A percentile compares a stretch with the other conserved stretches of the same genome.
Conservation (phyloP, 2,888 invertebrate species). For the Pyrrhia umbra region DNA sequence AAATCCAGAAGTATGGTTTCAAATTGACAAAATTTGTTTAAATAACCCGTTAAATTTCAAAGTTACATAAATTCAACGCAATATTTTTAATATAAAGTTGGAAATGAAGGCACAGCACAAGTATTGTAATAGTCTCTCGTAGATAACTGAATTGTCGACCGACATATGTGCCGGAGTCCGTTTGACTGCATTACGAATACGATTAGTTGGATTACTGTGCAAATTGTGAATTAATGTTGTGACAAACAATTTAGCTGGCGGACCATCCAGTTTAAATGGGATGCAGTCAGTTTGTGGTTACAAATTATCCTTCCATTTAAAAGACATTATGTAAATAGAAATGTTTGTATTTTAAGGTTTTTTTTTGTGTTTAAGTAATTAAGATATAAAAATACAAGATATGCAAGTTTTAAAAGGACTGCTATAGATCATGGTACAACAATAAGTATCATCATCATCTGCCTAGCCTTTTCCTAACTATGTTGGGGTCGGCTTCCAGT, state of each 20-base stretch:
- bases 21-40: too few relatives aligned
- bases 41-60: neutral
- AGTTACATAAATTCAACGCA: slow-evolving; percentile 8
- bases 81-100: slow-evolving; percentile 37
- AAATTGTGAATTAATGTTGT: slow-evolving; percentile 56
- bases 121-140: slow-evolving; percentile 52
- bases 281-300: slow-evolving; percentile 32
- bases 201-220: slow-evolving; percentile 42
- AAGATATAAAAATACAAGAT: neutral
- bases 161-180: slow-evolving; percentile 31
- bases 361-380: neutral
- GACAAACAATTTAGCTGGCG: slow-evolving; percentile 49
- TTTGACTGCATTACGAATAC: slow-evolving; percentile 47
- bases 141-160: slow-evolving; percentile 54
- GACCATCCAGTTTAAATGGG: slow-evolving; percentile 26
- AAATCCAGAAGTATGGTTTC: too few relatives aligned
- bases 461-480: too few relatives aligned
- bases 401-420: too few relatives aligned
- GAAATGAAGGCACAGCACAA: slow-evolving; percentile 28
- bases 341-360: neutral
- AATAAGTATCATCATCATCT: too few relatives aligned
- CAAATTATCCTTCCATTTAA: slow-evolving; percentile 12
- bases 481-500: too few relatives aligned
- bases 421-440: too few relatives aligned
- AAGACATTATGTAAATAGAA: neutral